Percentiles rank a stretch among this genome's conserved stretches.
These are phyloP conservation scores for Erythrocercus mccallii DNA, from an alignment of 2,113 vertebrate species.

Conservation along the genomic window DNA sequence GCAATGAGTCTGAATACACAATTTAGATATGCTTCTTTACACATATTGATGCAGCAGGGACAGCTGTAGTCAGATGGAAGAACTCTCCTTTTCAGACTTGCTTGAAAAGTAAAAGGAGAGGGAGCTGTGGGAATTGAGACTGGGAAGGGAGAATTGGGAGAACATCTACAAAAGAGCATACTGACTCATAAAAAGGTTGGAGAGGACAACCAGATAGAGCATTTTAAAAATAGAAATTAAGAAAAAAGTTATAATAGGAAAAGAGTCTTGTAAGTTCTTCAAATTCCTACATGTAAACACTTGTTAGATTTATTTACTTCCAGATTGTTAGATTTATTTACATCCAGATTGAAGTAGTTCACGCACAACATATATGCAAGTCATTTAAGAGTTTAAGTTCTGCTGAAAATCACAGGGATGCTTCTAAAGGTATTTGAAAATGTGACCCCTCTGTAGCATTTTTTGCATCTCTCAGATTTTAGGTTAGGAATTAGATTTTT, in stretches of 20 bases:
- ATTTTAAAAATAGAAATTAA: neutral
- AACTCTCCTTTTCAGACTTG: neutral
- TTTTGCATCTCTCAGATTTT: neutral
- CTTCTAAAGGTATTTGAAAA: neutral
- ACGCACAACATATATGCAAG: neutral
- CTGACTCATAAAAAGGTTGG: neutral
- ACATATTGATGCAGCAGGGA: neutral
- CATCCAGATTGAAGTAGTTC: neutral
- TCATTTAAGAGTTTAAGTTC: neutral
- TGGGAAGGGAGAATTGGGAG: neutral
- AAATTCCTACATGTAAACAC: neutral
- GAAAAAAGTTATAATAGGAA: neutral
- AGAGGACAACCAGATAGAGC: neutral
- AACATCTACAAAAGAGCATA: neutral
- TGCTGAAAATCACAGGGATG: constrained; percentile 11
- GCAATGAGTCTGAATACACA: neutral
- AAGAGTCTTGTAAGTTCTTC: neutral
- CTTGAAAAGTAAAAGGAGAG: neutral
- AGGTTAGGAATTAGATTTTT: neutral
- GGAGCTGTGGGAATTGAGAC: neutral
- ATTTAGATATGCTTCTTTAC: neutral
- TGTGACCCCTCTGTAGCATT: neutral
- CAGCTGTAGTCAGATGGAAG: neutral
- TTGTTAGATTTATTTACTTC: neutral
- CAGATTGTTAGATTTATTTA: neutral